Evolutionary conservation across 1,140 invertebrate genomes (phyloP).

Genomic region (Zophobas atratus): DNA sequence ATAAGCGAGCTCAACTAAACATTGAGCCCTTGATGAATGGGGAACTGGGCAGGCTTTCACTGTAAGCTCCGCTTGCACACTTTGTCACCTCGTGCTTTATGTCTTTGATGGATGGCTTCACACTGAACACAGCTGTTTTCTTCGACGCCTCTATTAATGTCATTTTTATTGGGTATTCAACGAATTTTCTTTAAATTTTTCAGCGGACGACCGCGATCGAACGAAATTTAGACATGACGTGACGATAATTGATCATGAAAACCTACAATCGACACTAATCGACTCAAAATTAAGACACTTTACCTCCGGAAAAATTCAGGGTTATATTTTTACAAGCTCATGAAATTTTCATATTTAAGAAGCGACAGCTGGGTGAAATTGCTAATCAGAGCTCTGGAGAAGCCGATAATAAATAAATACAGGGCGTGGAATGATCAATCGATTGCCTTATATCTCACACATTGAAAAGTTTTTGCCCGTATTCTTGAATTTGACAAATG

Average conservation of each 20-base stretch:
- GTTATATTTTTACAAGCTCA: conserved; percentile 21
- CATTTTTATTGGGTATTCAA: conserved; percentile 58
- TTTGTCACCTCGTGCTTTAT: conserved; percentile 64
- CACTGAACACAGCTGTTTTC: conserved; percentile 62
- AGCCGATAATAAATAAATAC: conserved; percentile 37
- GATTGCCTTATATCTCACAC: conserved; percentile 55
- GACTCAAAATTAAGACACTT: conserved; percentile 40
- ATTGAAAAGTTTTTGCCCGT: conserved; percentile 48
- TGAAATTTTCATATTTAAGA: conserved; percentile 33
- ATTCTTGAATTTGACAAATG: conserved; percentile 59
- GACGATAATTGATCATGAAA: conserved; percentile 43
- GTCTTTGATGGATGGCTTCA: conserved; percentile 62
- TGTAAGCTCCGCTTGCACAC: conserved; percentile 62
- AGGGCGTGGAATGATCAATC: conserved; percentile 52
- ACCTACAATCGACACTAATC: conserved; percentile 40
- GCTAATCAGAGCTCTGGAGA: conserved; percentile 10
- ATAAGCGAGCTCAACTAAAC: conserved; percentile 56
- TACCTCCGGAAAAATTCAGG: conserved; percentile 4
- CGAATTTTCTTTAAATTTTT: conserved; percentile 49
- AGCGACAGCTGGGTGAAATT: conserved; percentile 19
- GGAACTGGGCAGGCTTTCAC: conserved; percentile 56
- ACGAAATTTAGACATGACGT: conserved; percentile 38
- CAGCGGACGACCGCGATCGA: conserved; percentile 21
- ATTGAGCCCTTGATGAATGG: conserved; percentile 64
- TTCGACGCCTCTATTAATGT: conserved; percentile 63